phyloP scores from a whole-genome alignment of 2,888 invertebrate genomes.

The Agrochola lota region DNA sequence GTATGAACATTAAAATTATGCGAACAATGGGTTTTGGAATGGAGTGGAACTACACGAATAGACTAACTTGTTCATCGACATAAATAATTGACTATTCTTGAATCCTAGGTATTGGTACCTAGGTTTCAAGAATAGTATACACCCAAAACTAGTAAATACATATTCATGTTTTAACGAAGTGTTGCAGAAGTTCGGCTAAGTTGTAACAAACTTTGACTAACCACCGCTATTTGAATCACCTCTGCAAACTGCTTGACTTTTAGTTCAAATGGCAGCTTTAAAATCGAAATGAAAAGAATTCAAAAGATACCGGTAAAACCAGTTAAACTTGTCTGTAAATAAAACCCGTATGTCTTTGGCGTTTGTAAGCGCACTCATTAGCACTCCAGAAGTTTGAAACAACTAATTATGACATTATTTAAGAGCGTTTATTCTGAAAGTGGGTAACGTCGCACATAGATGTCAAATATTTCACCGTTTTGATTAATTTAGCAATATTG shows the following conservation, averaged over 20 bases:
- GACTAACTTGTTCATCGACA: neutral
- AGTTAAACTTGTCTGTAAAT: constrained; percentile 15
- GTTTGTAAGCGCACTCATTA: constrained; percentile 18
- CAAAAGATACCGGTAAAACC: neutral
- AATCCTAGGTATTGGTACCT: too few species aligned
- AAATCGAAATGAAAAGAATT: constrained; percentile 32
- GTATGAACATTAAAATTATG: too few species aligned
- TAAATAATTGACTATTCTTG: neutral
- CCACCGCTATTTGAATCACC: constrained; percentile 49
- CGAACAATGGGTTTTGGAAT: too few species aligned
- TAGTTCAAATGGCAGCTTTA: constrained; percentile 38
- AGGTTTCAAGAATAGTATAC: too few species aligned
- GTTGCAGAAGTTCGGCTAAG: constrained; percentile 40
- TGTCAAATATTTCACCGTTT: too few species aligned
- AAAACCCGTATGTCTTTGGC: neutral
- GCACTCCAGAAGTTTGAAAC: neutral
- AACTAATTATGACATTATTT: neutral
- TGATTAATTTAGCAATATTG: too few species aligned
- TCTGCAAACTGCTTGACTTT: constrained; percentile 47
- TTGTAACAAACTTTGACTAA: constrained; percentile 43
- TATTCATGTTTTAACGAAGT: constrained; percentile 53
- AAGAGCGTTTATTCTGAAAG: too few species aligned
- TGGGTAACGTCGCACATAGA: too few species aligned
- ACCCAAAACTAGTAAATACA: constrained; percentile 38
- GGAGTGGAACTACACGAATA: neutral